Conservation (phyloP, 2,888 invertebrate genomes). For the Mythimna lalbum region DNA sequence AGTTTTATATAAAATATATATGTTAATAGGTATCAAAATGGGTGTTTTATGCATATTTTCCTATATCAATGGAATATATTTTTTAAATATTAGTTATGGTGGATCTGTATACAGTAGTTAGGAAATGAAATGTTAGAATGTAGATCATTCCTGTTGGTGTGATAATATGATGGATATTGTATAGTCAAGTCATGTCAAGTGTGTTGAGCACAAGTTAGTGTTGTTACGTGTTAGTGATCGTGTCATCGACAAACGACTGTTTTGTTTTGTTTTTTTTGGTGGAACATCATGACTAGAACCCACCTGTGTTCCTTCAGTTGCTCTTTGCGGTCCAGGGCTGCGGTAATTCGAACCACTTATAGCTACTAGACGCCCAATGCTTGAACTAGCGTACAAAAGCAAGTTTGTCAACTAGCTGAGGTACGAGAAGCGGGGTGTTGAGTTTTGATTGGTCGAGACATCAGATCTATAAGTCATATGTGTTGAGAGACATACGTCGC, state of each 20-base stretch:
- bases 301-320: no score
- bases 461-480: no score
- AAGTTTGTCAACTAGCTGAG: no score
- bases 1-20: conserved; percentile 67
- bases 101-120: conserved; percentile 80
- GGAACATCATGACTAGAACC: no score
- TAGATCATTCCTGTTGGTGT: conserved; percentile 58
- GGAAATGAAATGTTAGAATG: conserved; percentile 74
- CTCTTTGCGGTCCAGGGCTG: no score
- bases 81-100: conserved; percentile 79
- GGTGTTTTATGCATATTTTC: conserved; percentile 80
- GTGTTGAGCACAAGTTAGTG: conserved; percentile 61
- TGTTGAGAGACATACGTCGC: no score
- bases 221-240: conserved; percentile 61
- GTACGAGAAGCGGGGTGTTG: no score
- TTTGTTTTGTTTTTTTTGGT: no score
- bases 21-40: conserved; percentile 66
- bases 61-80: conserved; percentile 84
- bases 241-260: conserved; percentile 38
- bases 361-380: no score
- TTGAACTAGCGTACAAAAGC: no score
- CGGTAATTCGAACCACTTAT: no score
- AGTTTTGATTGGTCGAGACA: no score
- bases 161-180: conserved; percentile 45
- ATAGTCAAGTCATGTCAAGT: conserved; percentile 18